Base-by-base conservation (phyloP, 2,888 invertebrate species). In the Psococerastis gibbosa region DNA sequence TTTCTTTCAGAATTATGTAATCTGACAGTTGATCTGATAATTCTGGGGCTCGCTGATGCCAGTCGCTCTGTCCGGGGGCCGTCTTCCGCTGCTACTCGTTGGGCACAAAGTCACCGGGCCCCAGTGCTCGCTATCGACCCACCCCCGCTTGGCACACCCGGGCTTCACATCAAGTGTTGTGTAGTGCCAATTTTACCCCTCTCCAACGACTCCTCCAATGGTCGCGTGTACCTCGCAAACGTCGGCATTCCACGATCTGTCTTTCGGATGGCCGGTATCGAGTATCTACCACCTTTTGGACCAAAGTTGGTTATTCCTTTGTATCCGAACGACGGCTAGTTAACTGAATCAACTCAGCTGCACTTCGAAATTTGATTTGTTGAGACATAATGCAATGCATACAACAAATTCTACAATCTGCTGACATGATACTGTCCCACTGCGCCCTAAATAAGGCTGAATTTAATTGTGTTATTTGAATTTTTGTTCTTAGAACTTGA, bases 261-360 rank as follows among this genome's bases (percentile, higher is more conserved):
- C 53, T 87, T 79, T 65, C 65, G 68, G 43, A 77, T 78, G 54
- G 73, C 77, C 52, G 77, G 78, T 45, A 76, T 89, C 48, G 68
- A 69, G 49, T 91, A 88, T 66, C 73, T 75, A 55, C 79, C 87
- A 50, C 89, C 89, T 5, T 91, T 88, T 55, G 80, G 80, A 44
- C 74, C 79, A 45, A 82, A 82, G 63, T 80, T 79, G 63, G 76
- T 80, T 52, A 78, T 83, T 61, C 78, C 82, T 38, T 64, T 82
- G 52, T 75, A 78, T 57, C 61, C 44, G 8, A 51, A 50, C 27
- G 38, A 47, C 23, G 22, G 18, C 15, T 44, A 22, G 20, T 6
- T 27, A 27, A 27, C 8, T 27, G n/a, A n/a, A n/a, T n/a, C n/a
- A n/a, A n/a, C n/a, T n/a, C n/a, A n/a, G n/a, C n/a, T n/a, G n/a